phyloP scores from a whole-genome alignment of 35 echinoderm and acorn worm genomes.

The Antedon bifida region DNA sequence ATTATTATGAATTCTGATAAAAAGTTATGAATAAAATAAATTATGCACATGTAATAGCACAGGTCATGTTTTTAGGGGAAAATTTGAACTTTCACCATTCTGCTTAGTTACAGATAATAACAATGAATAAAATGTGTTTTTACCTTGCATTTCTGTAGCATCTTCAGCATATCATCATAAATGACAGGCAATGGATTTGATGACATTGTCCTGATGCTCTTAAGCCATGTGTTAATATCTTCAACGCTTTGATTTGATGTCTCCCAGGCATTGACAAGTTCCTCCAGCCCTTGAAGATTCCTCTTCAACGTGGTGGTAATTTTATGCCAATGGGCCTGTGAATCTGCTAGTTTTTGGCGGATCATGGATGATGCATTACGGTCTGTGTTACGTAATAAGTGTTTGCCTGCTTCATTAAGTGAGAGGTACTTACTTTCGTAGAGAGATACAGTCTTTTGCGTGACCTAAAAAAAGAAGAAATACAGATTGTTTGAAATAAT shows the following conservation, averaged over 20 bases:
- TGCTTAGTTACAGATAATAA: no score
- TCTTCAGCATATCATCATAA: slow-evolving; percentile 63
- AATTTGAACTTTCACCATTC: no score
- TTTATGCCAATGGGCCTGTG: slow-evolving; percentile 71
- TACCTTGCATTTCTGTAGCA: slow-evolving; percentile 68
- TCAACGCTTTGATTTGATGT: slow-evolving; percentile 44
- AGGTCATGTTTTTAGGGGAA: no score
- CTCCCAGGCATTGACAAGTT: slow-evolving; percentile 62
- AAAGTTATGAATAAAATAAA: no score
- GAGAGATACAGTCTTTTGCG: slow-evolving; percentile 43
- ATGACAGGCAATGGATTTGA: slow-evolving; percentile 31
- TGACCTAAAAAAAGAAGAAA: slow-evolving; percentile 35
- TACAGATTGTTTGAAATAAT: no score
- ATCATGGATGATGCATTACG: slow-evolving; percentile 45
- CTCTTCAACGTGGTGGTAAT: slow-evolving; percentile 51
- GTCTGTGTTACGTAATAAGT: slow-evolving; percentile 57
- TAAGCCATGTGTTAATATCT: slow-evolving; percentile 67
- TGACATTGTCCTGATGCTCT: slow-evolving; percentile 30
- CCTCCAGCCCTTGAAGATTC: slow-evolving; percentile 27
- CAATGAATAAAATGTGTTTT: not conserved
- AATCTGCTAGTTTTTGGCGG: slow-evolving; percentile 40
- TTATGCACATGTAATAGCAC: no score
- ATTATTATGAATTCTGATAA: no score
- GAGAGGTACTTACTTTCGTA: slow-evolving; percentile 65
- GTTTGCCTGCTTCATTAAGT: slow-evolving; percentile 70